These are phyloP conservation scores for Origma solitaria DNA, from an alignment of 2,113 vertebrate genomes.

Conservation along the genomic window DNA sequence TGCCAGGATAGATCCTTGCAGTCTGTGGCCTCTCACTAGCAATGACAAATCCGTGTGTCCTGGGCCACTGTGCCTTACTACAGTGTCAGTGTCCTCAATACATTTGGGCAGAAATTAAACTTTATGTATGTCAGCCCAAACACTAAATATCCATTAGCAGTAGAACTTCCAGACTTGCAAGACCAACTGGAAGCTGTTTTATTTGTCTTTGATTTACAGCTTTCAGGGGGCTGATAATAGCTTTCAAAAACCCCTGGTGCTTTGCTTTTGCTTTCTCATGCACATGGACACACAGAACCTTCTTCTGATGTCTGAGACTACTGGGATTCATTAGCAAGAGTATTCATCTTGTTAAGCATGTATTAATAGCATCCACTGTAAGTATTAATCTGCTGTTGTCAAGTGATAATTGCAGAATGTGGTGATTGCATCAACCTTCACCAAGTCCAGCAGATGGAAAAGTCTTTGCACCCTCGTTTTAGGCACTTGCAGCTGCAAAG, in stretches of 20 bases:
- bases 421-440: constrained; percentile 52
- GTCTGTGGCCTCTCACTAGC: background rate
- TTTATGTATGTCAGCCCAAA: background rate
- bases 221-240: background rate
- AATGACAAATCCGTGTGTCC: background rate
- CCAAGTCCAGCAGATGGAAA: constrained; percentile 8
- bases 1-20: background rate
- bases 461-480: background rate
- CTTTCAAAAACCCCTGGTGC: background rate
- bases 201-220: background rate
- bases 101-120: background rate
- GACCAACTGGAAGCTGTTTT: background rate
- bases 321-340: background rate
- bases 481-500: background rate
- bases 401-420: constrained; percentile 26
- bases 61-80: background rate
- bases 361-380: constrained; percentile 16
- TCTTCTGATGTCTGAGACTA: background rate
- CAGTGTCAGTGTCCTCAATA: background rate
- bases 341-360: constrained; percentile 16
- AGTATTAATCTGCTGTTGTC: constrained; percentile 27
- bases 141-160: background rate
- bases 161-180: background rate
- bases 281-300: background rate
- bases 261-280: background rate